Conservation (phyloP, 2,888 invertebrate species). For the Amiota communis region DNA sequence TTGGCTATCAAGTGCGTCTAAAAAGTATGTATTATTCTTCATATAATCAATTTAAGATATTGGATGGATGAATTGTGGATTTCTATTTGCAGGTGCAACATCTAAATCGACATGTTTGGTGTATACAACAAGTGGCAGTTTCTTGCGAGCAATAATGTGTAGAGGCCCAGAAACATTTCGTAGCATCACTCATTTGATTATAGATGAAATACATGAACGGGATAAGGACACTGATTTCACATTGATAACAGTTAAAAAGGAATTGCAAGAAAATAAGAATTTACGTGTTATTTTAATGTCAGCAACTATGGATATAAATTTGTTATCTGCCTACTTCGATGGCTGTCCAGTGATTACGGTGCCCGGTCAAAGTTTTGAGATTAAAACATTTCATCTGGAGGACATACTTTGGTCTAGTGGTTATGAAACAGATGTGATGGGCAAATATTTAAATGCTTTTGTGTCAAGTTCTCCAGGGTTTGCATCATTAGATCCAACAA, state of each 20-base stretch:
- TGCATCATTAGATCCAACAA: too few relatives aligned
- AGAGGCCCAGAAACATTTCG: conserved; percentile 74
- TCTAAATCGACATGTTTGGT: conserved; percentile 62
- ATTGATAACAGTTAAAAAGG: conserved; percentile 86
- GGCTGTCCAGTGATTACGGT: conserved; percentile 84
- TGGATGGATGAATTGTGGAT: background rate
- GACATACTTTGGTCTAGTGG: conserved; percentile 80
- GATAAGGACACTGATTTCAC: conserved; percentile 95
- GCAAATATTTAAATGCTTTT: conserved; percentile 51
- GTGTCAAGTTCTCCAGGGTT: background rate
- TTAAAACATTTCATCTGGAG: conserved; percentile 85
- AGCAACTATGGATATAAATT: conserved; percentile 89
- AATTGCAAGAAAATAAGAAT: conserved; percentile 80
- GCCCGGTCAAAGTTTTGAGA: conserved; percentile 83
- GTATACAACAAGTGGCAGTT: conserved; percentile 70
- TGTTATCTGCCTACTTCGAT: conserved; percentile 88
- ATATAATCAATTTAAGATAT: background rate
- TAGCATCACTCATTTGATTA: conserved; percentile 83
- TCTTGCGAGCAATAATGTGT: conserved; percentile 87
- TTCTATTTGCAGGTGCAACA: conserved; percentile 59
- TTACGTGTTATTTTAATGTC: conserved; percentile 94
- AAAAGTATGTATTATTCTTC: conserved; percentile 76
- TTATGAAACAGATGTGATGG: conserved; percentile 62
- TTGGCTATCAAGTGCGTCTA: conserved; percentile 93
- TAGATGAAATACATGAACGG: conserved; percentile 97